Evolutionary conservation across 2,888 invertebrate genomes (phyloP), one percentile per base, ranked within the genome.

Genomic region (Volucella inflata): DNA sequence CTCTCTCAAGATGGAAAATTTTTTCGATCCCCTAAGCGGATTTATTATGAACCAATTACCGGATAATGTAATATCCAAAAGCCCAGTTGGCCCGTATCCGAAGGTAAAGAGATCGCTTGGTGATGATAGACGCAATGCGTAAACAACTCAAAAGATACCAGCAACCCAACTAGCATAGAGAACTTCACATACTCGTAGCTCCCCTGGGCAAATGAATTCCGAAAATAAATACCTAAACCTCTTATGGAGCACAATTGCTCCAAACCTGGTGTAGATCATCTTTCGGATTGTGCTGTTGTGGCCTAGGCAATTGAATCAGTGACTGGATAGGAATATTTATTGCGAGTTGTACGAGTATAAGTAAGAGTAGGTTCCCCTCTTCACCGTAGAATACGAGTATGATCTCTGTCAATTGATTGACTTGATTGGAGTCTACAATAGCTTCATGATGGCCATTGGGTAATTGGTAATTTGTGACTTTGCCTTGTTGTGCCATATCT

Each of bases 381-480:
- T n/a, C 60, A 30, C 46, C 16, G 6, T 30, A n/a, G 36, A 64
- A 48, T 59, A n/a, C n/a, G n/a, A n/a, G n/a, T n/a, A 75, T 65
- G 65, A 57, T 75, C 65, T 67, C 57, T 67, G 50, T 65, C 53
- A 62, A 74, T 74, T 64, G 62, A 67, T 60, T 67, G 57, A 67
- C 51, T 36, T 51, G 74, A 74, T 64, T 51, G 59, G 57, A 51
- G 42, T n/a, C 8, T 17, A 59, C 74, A 75, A 57, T 75, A 21
- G 64, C 38, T 46, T 64, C 67, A 48, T 40, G 50, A 76, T 76
- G 76, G 67, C 76, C 59, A 76, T 76, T 70, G 77, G 77, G 60
- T 77, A 62, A 77, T 62, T 77, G 77, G 68, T 70, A 55, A 68
- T 60, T 76, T 65, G 75, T 60, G 67, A 51, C 75, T 67, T 30